Percentiles rank a stretch among this genome's conserved stretches.
Evolutionary conservation across 1,140 invertebrate genomes (phyloP).

Genomic region (Hycleus cichorii): DNA sequence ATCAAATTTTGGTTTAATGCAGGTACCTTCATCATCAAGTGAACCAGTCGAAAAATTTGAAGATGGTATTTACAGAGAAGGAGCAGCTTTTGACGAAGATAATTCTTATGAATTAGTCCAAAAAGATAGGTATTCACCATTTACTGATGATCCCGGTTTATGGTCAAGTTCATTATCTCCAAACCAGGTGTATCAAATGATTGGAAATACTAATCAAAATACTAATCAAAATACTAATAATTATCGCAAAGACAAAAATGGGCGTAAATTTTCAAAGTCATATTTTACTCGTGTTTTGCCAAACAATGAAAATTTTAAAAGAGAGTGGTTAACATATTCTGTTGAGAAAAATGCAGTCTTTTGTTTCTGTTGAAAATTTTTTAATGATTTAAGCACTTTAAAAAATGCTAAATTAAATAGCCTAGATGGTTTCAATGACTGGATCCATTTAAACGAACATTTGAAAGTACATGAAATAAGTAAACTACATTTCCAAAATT

Average conservation of each 20-base stretch:
- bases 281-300: neutral
- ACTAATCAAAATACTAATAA: neutral
- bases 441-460: neutral
- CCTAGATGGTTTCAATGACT: neutral
- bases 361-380: conserved; percentile 2
- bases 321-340: neutral
- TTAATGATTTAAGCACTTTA: neutral
- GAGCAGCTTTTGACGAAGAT: too few relatives aligned
- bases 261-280: neutral
- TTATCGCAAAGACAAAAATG: neutral
- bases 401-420: too few relatives aligned
- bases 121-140: neutral
- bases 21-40: too few relatives aligned
- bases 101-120: too few relatives aligned
- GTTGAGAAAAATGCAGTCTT: neutral
- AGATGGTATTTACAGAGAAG: too few relatives aligned
- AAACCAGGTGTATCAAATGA: neutral
- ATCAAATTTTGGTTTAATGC: too few relatives aligned
- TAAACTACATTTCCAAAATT: neutral
- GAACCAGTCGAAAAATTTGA: too few relatives aligned
- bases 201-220: neutral
- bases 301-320: neutral
- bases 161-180: neutral
- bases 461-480: neutral
- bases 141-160: neutral